Conservation (phyloP, 1,140 invertebrate species). For the Euglossa dilemma region DNA sequence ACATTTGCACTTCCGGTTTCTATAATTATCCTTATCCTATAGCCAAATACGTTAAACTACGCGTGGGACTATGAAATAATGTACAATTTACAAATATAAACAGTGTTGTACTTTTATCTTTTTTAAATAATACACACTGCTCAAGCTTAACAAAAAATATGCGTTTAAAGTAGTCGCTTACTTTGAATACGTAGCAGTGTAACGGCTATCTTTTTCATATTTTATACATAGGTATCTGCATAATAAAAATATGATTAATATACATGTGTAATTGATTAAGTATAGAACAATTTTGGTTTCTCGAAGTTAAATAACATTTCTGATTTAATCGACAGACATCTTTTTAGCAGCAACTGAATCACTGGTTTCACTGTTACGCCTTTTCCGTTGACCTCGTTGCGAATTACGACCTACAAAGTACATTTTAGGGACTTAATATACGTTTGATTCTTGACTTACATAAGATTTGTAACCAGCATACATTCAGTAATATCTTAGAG, state of each 20-base stretch:
- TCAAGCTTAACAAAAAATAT: conserved; percentile 25
- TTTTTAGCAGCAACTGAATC: conserved; percentile 56
- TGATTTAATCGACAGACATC: conserved; percentile 20
- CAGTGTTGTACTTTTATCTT: conserved; percentile 55
- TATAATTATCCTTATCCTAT: background rate
- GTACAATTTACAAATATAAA: conserved; percentile 60
- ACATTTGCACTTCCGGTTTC: conserved; percentile 4
- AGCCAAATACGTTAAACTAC: background rate
- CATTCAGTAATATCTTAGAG: conserved; percentile 66
- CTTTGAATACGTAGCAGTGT: conserved; percentile 19
- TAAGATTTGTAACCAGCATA: background rate
- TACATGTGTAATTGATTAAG: conserved; percentile 23
- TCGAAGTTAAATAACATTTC: conserved; percentile 8
- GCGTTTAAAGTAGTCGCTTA: background rate
- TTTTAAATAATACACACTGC: conserved; percentile 47
- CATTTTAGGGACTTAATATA: background rate
- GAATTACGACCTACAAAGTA: conserved; percentile 59
- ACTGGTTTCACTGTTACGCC: conserved; percentile 36
- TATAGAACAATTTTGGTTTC: conserved; percentile 21
- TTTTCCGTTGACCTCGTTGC: conserved; percentile 47
- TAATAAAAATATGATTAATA: conserved; percentile 48
- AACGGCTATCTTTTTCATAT: conserved; percentile 27
- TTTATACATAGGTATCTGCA: conserved; percentile 35
- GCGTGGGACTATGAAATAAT: background rate
- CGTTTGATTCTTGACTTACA: background rate